Conservation (phyloP, 1,140 invertebrate genomes). For the Drosophila parvula region DNA sequence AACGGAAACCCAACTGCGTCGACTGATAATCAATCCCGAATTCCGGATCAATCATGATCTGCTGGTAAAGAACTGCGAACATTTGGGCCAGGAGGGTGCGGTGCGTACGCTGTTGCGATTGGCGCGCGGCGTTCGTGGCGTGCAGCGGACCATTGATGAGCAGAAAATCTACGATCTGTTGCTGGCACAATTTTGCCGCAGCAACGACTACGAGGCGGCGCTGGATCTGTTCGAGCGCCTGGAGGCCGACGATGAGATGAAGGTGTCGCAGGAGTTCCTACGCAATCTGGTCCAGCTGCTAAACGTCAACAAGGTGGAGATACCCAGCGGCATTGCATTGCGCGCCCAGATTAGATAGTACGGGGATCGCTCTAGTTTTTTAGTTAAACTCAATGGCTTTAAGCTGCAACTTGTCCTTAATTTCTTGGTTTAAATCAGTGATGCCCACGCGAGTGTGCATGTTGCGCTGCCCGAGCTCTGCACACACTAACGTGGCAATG, state of each 20-base stretch:
- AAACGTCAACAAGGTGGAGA: conserved; percentile 71
- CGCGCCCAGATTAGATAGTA: conserved; percentile 75
- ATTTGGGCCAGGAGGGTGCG: conserved; percentile 73
- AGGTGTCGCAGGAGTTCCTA: conserved; percentile 77
- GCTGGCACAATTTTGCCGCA: conserved; percentile 83
- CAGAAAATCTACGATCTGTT: conserved; percentile 83
- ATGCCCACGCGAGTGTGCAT: too few relatives aligned
- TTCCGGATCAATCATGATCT: conserved; percentile 76
- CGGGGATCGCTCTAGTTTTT: neutral
- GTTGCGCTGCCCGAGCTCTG: too few relatives aligned
- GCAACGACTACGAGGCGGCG: conserved; percentile 80
- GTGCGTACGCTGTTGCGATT: conserved; percentile 77
- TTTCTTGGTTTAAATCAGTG: too few relatives aligned
- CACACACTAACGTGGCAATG: too few relatives aligned
- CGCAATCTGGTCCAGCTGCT: conserved; percentile 75
- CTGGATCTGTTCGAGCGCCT: conserved; percentile 81
- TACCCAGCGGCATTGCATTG: conserved; percentile 74
- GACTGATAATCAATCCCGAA: conserved; percentile 82
- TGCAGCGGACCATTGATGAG: conserved; percentile 71
- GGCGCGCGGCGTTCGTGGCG: conserved; percentile 67
- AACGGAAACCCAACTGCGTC: conserved; percentile 80
- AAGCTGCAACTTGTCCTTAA: neutral
- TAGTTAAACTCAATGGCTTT: neutral
- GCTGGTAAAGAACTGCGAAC: conserved; percentile 74
- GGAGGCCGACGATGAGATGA: conserved; percentile 76